Evolutionary conservation across 2,113 vertebrate species (phyloP), one percentile per base, ranked within the genome.

Genomic region (Alectura lathami): DNA sequence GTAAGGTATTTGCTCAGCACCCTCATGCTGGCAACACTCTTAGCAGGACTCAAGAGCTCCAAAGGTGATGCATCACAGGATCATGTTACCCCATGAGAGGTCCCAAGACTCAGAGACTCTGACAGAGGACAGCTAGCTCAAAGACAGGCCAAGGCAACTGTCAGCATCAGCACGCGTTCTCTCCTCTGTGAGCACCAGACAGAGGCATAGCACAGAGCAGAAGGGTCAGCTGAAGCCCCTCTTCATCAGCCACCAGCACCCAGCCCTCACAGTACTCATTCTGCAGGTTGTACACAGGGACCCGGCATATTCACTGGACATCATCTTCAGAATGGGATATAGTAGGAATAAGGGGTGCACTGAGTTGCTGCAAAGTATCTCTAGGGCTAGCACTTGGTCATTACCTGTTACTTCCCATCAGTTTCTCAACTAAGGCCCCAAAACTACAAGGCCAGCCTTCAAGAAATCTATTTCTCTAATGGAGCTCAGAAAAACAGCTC

Each of bases 181-280:
- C 23, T 72, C 68, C 45, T 32, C 50, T 51, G 15, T 0, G 2
- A 77, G 36, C 50, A 66, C 54, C 42, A 53, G 23, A n/a, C 0
- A 11, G 24, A 8, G 27, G 21, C 2, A 0, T 0, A 54, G 62
- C 4, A 67, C 34, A 72, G 51, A 2, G 3, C 56, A 43, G 23
- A 57, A 57, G n/a, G 54, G 48, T 13, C 54, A 77, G n/a, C 51
- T 62, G 57, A 66, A 11, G 3, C 9, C 17, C 40, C 13, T 24
- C 10, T 9, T 27, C 27, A 40, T 11, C 26, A 72, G 17, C 26
- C 50, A 47, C 43, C 64, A 42, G 27, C 43, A 43, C 2, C 27
- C 11, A 72, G 43, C 27, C 23, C 57, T 63, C 66, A 43, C 12
- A 36, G 7, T 26, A 32, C 32, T 50, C 29, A 11, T 30, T 75